Conservation (phyloP, 2,888 invertebrate genomes). For the Ochropacha duplaris region DNA sequence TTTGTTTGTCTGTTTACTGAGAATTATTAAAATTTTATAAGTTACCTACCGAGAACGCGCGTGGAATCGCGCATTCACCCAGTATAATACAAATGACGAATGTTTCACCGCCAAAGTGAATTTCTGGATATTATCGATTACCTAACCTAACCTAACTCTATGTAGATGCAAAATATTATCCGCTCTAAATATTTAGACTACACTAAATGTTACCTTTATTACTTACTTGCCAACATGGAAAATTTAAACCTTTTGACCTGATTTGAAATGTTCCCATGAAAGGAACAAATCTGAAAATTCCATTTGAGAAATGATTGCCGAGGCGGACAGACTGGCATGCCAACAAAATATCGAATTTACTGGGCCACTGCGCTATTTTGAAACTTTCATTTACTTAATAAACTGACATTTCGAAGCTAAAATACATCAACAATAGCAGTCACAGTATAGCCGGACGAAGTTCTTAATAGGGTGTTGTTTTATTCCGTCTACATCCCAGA, state of each 20-base stretch:
- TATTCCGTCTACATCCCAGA: constrained; percentile 26
- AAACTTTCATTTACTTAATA: constrained; percentile 36
- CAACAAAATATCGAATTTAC: constrained; percentile 44
- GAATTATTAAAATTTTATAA: too few relatives aligned
- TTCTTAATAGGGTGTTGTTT: constrained; percentile 36
- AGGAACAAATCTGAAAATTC: constrained; percentile 46
- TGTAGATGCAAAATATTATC: background rate
- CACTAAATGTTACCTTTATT: constrained; percentile 19
- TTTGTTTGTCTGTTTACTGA: too few relatives aligned
- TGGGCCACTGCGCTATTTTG: constrained; percentile 22
- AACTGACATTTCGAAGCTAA: constrained; percentile 32
- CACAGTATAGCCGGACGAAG: constrained; percentile 28
- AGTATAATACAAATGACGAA: background rate
- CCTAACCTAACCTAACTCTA: too few relatives aligned
- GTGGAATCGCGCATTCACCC: too few relatives aligned
- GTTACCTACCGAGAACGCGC: too few relatives aligned
- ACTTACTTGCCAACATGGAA: constrained; percentile 32
- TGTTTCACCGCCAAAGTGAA: background rate
- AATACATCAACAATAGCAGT: constrained; percentile 42
- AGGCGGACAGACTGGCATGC: constrained; percentile 33
- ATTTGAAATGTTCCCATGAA: constrained; percentile 49
- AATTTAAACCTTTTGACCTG: constrained; percentile 55
- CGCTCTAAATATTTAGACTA: background rate
- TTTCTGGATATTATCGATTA: background rate
- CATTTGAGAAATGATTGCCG: constrained; percentile 50